These are phyloP conservation scores for Teleogryllus oceanicus DNA, from an alignment of 2,888 invertebrate species.

Conservation along the genomic window DNA sequence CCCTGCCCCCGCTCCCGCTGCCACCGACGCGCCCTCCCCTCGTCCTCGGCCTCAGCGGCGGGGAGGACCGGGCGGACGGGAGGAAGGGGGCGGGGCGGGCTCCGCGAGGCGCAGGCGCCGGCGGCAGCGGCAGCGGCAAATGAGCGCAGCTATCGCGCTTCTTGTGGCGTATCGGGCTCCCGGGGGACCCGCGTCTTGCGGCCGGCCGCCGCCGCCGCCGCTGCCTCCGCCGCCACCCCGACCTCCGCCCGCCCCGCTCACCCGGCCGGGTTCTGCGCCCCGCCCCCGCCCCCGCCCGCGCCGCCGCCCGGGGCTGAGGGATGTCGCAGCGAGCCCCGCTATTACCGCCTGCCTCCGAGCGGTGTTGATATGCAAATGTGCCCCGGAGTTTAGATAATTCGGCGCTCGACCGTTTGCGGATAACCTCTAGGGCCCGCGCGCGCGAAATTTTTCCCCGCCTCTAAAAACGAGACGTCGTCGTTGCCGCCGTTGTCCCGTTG, in stretches of 20 bases:
- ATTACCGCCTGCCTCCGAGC: slow-evolving; percentile 37
- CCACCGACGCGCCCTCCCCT: not conserved
- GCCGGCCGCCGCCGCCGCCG: not conserved
- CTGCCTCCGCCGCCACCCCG: not conserved
- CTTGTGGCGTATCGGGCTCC: not conserved
- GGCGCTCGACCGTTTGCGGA: slow-evolving; percentile 18
- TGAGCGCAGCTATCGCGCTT: slow-evolving; percentile 20
- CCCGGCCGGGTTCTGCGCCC: not conserved
- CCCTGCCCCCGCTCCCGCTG: not conserved
- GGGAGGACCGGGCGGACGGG: not conserved
- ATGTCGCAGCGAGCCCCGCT: slow-evolving; percentile 21
- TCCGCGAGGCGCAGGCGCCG: slow-evolving; percentile 4
- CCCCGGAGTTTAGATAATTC: slow-evolving; percentile 18
- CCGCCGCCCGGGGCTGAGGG: not conserved
- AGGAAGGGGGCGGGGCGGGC: not conserved
- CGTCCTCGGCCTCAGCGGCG: not conserved
- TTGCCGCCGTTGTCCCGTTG: not conserved
- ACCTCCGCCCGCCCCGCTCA: not conserved
- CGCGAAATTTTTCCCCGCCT: not conserved
- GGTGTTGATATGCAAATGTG: slow-evolving; percentile 42
- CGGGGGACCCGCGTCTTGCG: not conserved
- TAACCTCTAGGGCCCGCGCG: not conserved
- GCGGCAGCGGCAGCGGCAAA: slow-evolving; percentile 5
- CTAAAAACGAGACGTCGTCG: not conserved
- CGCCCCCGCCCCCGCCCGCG: not conserved